Base-by-base conservation (phyloP, 1,140 invertebrate genomes). In the Drosophila equinoxialis region DNA sequence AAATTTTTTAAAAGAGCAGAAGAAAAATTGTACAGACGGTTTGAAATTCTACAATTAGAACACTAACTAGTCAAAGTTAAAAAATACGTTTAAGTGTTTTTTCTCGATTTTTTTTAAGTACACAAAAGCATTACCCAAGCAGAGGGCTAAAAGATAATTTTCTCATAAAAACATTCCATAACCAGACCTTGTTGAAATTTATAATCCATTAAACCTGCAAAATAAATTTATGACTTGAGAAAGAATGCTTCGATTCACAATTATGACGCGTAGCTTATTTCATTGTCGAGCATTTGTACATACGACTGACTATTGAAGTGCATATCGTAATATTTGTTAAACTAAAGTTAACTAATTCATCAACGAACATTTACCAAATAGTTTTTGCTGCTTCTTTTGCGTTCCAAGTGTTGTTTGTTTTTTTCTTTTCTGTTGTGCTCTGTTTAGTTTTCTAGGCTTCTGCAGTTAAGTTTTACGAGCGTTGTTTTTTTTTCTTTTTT, bases 401-500 rank as follows among this genome's bases (percentile, higher is more conserved):
- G 13, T 71, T 60, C 63, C 71, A 51, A 57, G 71, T 30, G 30
- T 30, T 6, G 5, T 30, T 66, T 69, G 58, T 58, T 57, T 23
- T 30, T 54, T 23, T 55, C 1, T 26, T 70, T 86, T 86, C 78
- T 78, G 84, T 90, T 89, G 80, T 89, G 84, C 84, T 89, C 84
- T 89, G 84, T 89, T 89, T 89, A 74, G 60, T 89, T 89, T 89
- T 89, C 80, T 89, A 84, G 85, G 66, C 64, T 71, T 81, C 62
- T 55, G 60, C 42, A 64, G 57, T 20, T 37, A 35, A 59, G 14
- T 35, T 35, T 20, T 37, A 59, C 45, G 45, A 51, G 45, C 45
- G 54, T 8, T 55, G 6, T 30, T 30, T 30, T 30, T 30, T 6
- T 30, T 30, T 1, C 6, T 30, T 30, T 23, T 55, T 23, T 26